Evolutionary conservation across 1,140 invertebrate species (phyloP).

Genomic region (Lutraria rhynchaena): DNA sequence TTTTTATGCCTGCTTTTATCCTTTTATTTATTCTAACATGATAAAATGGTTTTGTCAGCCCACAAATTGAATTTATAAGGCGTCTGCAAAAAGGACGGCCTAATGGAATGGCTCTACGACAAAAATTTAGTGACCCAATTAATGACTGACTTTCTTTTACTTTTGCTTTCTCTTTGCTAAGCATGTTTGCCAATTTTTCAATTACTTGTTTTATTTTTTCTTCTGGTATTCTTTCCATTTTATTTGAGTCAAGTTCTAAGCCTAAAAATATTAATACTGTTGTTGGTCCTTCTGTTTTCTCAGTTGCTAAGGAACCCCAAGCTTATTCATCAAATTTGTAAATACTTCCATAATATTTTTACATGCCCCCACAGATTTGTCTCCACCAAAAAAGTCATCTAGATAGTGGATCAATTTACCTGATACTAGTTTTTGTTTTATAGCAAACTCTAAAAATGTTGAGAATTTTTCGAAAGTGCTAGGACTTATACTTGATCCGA

Average conservation of each 20-base stretch:
- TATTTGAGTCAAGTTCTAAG: slow-evolving; percentile 35
- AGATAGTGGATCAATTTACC: slow-evolving; percentile 29
- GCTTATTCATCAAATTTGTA: background rate
- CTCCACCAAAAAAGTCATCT: slow-evolving; percentile 35
- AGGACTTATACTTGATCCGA: slow-evolving; percentile 42
- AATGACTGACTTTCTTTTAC: slow-evolving; percentile 57
- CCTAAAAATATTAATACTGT: slow-evolving; percentile 42
- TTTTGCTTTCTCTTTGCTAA: background rate
- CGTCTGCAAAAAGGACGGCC: slow-evolving; percentile 55
- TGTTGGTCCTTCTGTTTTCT: slow-evolving; percentile 49
- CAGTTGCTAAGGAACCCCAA: slow-evolving; percentile 20
- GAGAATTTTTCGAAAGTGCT: slow-evolving; percentile 48
- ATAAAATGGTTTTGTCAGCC: slow-evolving; percentile 44
- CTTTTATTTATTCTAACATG: slow-evolving; percentile 42
- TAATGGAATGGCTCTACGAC: slow-evolving; percentile 42
- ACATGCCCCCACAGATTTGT: background rate
- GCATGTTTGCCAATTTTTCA: background rate
- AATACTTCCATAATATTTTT: background rate
- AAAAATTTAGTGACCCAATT: slow-evolving; percentile 59
- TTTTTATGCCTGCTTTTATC: slow-evolving; percentile 33
- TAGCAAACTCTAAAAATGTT: slow-evolving; percentile 35
- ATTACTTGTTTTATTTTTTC: slow-evolving; percentile 25
- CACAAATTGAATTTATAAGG: slow-evolving; percentile 42
- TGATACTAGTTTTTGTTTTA: slow-evolving; percentile 34
- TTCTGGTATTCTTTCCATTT: slow-evolving; percentile 31